Base-by-base conservation (phyloP, 2,113 vertebrate species). In the Origma solitaria region DNA sequence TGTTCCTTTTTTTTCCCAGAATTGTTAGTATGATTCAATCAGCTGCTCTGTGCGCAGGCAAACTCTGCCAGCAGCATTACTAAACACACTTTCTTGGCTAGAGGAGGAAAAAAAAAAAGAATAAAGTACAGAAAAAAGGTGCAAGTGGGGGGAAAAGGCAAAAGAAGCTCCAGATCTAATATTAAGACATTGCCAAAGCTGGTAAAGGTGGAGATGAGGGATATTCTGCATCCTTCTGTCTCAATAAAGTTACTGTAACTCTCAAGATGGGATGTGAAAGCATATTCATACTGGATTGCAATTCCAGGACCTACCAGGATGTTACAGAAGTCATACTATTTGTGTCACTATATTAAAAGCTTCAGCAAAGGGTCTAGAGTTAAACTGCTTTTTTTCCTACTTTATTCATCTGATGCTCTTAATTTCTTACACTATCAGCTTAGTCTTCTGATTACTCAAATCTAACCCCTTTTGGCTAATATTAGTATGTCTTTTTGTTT, bases 221-320 rank as follows among this genome's bases (percentile, higher is more conserved):
- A 70, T 53, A 24, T 58, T 68, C 19, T 1, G 2, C 2, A 13
- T 38, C 20, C 12, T 13, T 49, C 21, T 49, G 51, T 47, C 45
- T 70, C 40, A 27, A 23, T 23, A 51, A 84, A 47, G 22, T 42
- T 60, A 18, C 16, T 1, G 0, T 51, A 50, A 68, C 13, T 69
- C 30, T 50, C 60, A 56, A 24, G 10, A 42, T 12, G 28, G 18
- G 15, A 33, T 3, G 1, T 19, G 45, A 66, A 37, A 75, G n/a
- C 6, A 5, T 2, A 0, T 2, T 57, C 1, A 0, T 35, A 15
- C 7, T 70, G 64, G 49, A 53, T 42, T 85, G 56, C 28, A 19
- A 13, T 68, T 42, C 7, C 2, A 51, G 13, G 22, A 54, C 45
- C 37, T 44, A 12, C 35, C 22, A 53, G 33, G 30, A 8, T 56